Conservation (phyloP, 2,797 vertebrate genomes). For the Vireo griseus region DNA sequence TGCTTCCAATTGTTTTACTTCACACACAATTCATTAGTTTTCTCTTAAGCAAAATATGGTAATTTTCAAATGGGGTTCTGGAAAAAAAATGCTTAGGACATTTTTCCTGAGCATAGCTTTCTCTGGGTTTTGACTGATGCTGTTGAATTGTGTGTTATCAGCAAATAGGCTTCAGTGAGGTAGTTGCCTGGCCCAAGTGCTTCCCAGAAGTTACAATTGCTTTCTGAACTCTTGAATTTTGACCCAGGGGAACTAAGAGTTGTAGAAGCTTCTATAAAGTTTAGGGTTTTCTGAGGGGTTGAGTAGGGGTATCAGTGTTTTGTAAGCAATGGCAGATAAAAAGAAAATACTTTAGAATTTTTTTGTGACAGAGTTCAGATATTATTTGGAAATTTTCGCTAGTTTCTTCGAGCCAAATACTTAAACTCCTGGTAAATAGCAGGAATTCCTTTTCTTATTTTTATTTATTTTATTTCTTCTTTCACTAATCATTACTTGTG, state of each 20-base stretch:
- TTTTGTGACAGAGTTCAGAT: background rate
- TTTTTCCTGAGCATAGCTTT: background rate
- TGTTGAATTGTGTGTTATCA: background rate
- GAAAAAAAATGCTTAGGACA: background rate
- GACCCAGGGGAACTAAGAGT: background rate
- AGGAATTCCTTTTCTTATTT: background rate
- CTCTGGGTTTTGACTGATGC: background rate
- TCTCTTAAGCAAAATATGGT: background rate
- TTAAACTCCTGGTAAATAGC: background rate
- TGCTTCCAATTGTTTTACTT: constrained; percentile 10
- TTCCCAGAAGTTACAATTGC: background rate
- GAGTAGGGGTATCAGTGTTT: background rate
- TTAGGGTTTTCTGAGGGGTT: background rate
- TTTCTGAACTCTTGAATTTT: background rate
- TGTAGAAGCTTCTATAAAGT: background rate
- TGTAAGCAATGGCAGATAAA: background rate
- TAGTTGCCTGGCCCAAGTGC: background rate
- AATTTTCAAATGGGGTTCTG: background rate
- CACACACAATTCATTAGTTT: constrained; percentile 5
- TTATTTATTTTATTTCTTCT: background rate
- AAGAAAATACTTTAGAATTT: background rate
- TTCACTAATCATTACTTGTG: background rate
- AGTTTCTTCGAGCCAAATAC: background rate
- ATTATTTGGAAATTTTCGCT: background rate
- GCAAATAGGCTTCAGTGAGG: background rate